Evolutionary conservation across 2,797 vertebrate genomes (phyloP).

Genomic region (Pterois miles): DNA sequence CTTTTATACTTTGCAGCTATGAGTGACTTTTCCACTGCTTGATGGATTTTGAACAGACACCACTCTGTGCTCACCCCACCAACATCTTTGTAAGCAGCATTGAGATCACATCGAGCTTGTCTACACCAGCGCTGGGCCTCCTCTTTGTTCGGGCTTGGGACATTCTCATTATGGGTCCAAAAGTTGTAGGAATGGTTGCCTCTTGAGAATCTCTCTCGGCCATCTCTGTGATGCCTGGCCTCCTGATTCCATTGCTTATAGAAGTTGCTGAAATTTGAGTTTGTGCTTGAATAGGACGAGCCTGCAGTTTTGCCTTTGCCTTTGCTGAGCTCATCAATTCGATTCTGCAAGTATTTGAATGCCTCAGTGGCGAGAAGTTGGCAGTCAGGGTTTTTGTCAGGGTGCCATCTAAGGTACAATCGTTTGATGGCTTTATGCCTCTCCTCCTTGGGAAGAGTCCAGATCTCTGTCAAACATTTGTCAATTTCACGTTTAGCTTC

Average conservation of each 20-base stretch:
- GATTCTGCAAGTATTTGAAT: conserved; percentile 80
- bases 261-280: conserved; percentile 49
- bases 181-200: conserved; percentile 73
- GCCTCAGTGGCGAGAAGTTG: conserved; percentile 71
- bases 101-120: conserved; percentile 85
- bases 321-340: conserved; percentile 65
- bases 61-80: conserved; percentile 79
- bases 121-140: conserved; percentile 84
- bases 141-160: conserved; percentile 72
- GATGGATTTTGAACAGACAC: conserved; percentile 87
- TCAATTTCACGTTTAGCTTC: conserved; percentile 86
- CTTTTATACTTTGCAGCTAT: conserved; percentile 77
- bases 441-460: conserved; percentile 76
- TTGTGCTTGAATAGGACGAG: background rate
- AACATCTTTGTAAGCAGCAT: conserved; percentile 74
- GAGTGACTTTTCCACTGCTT: conserved; percentile 85
- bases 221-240: conserved; percentile 73
- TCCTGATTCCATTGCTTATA: conserved; percentile 81
- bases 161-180: conserved; percentile 71
- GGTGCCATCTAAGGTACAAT: conserved; percentile 85
- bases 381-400: conserved; percentile 84
- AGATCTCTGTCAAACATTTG: conserved; percentile 76
- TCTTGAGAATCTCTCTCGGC: conserved; percentile 65
- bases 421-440: conserved; percentile 79
- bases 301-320: conserved; percentile 18